phyloP scores from a whole-genome alignment of 2,797 vertebrate species.

The Mormyrops attenuatus region DNA sequence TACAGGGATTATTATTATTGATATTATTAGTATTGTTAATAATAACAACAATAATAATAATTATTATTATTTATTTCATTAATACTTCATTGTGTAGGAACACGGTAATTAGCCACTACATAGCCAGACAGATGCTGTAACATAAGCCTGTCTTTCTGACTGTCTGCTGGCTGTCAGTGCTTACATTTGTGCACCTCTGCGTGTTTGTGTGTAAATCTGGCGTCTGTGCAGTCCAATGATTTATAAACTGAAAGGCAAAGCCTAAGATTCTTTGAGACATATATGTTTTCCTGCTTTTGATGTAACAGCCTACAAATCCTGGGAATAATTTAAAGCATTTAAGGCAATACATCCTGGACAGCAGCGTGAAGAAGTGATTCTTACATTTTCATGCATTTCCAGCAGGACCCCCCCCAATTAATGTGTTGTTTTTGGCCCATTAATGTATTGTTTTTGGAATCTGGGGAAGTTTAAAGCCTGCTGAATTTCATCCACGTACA shows the following conservation, averaged over 20 bases:
- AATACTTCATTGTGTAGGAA: background rate
- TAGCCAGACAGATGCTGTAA: background rate
- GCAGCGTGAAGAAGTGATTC: background rate
- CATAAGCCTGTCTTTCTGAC: too few species aligned
- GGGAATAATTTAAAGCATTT: slow-evolving; percentile 23
- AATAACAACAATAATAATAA: background rate
- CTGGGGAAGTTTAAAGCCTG: slow-evolving; percentile 10
- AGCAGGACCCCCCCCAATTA: background rate
- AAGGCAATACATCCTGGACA: background rate
- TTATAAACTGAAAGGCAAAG: background rate
- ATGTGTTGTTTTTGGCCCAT: slow-evolving; percentile 21
- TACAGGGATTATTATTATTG: background rate
- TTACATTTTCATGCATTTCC: background rate
- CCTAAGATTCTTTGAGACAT: background rate
- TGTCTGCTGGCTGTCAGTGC: background rate
- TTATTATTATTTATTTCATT: background rate
- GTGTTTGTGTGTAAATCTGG: background rate
- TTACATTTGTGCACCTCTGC: background rate
- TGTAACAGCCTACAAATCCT: slow-evolving; percentile 7
- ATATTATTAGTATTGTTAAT: background rate
- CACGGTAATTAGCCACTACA: background rate
- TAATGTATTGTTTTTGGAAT: slow-evolving; percentile 22
- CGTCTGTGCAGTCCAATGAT: background rate
- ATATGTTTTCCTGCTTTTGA: background rate
- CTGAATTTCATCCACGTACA: slow-evolving; percentile 37